These are phyloP conservation scores for Pycnomerus fuliginosus DNA, from an alignment of 2,888 invertebrate genomes.

Conservation along the genomic window DNA sequence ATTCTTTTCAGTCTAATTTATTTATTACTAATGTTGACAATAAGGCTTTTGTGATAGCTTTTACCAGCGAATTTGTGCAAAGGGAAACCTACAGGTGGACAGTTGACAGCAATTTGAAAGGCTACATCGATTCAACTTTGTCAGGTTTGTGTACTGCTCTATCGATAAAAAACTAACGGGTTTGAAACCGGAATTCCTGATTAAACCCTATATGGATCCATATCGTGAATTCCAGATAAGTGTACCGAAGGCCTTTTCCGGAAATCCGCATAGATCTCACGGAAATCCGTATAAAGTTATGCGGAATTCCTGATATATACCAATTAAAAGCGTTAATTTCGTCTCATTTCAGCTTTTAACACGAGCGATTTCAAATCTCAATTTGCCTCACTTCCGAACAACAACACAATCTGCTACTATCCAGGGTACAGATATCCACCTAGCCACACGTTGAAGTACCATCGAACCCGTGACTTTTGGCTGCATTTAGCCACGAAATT, in stretches of 20 bases:
- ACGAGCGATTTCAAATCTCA: slow-evolving; percentile 35
- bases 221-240: too few relatives aligned
- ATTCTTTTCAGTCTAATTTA: slow-evolving; percentile 19
- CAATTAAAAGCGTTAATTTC: too few relatives aligned
- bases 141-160: slow-evolving; percentile 33
- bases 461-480: background rate
- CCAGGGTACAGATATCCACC: background rate
- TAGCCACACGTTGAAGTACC: background rate
- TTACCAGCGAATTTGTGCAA: slow-evolving; percentile 42
- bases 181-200: background rate
- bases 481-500: background rate
- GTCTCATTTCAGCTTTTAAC: slow-evolving; percentile 32
- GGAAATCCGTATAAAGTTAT: too few relatives aligned
- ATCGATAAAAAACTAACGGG: background rate
- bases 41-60: slow-evolving; percentile 45
- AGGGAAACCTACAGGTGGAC: slow-evolving; percentile 29
- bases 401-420: background rate
- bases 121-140: slow-evolving; percentile 35
- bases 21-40: too few relatives aligned
- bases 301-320: too few relatives aligned
- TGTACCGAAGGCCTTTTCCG: too few relatives aligned
- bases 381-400: too few relatives aligned
- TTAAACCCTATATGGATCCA: too few relatives aligned
- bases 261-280: too few relatives aligned
- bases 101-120: slow-evolving; percentile 17